phyloP scores from a whole-genome alignment of 64 coral and sea anemone species.

The Montipora foliosa region DNA sequence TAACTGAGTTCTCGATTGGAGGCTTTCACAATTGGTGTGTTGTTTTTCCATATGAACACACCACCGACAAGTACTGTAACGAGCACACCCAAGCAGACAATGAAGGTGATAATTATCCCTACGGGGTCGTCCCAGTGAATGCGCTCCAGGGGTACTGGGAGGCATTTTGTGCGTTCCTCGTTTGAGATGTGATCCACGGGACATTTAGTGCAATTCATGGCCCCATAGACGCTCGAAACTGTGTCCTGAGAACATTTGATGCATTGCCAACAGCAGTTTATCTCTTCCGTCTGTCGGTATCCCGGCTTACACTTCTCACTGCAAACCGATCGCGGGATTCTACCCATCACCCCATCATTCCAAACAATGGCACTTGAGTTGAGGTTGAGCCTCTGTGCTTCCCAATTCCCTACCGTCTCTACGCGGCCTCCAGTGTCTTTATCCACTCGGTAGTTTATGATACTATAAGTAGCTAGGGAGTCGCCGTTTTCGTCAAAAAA shows the following conservation, averaged over 20 bases:
- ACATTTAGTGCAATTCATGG: too few relatives aligned
- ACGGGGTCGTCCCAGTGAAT: too few relatives aligned
- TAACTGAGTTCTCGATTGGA: too few relatives aligned
- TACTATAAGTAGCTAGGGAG: constrained; percentile 68
- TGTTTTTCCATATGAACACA: too few relatives aligned
- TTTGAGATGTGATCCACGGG: too few relatives aligned
- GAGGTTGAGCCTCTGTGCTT: constrained; percentile 20
- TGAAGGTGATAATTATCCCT: too few relatives aligned
- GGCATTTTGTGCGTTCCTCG: too few relatives aligned
- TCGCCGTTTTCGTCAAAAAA: constrained; percentile 86
- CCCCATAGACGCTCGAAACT: too few relatives aligned
- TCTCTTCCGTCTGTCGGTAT: constrained; percentile 67
- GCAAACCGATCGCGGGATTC: constrained; percentile 77
- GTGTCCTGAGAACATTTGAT: not conserved
- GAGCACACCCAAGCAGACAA: too few relatives aligned
- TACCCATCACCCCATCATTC: constrained; percentile 44
- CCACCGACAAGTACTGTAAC: too few relatives aligned
- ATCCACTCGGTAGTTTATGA: constrained; percentile 65
- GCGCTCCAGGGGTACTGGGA: too few relatives aligned
- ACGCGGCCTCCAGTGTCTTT: constrained; percentile 18
- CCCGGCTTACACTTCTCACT: constrained; percentile 72
- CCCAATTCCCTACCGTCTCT: constrained; percentile 78
- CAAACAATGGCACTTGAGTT: constrained; percentile 49
- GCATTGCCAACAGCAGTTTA: constrained; percentile 89
- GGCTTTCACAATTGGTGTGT: too few relatives aligned